Evolutionary conservation across 2,888 invertebrate genomes (phyloP).

Genomic region (Marronus borbonicus): DNA sequence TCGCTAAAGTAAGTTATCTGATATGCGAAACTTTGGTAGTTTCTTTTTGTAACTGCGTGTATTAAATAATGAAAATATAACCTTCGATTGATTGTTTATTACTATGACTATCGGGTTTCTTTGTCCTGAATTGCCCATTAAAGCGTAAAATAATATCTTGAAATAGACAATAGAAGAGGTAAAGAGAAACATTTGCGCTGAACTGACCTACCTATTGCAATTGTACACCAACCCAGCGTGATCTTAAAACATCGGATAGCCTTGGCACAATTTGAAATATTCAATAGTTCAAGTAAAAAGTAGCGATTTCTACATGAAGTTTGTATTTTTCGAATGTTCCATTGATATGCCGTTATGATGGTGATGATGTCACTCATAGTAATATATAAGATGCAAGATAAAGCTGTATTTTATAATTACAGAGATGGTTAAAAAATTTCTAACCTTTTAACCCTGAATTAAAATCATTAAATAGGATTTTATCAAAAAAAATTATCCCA

Average conservation of each 20-base stretch:
- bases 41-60: background rate
- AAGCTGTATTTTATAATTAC: too few relatives aligned
- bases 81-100: background rate
- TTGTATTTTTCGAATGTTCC: background rate
- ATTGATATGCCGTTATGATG: background rate
- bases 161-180: background rate
- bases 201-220: constrained; percentile 21
- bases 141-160: background rate
- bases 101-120: background rate
- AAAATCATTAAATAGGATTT: too few relatives aligned
- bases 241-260: constrained; percentile 16
- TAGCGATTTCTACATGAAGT: constrained; percentile 23
- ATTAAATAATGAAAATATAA: too few relatives aligned
- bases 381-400: background rate
- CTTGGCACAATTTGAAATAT: constrained; percentile 40
- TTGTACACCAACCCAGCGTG: background rate
- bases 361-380: background rate
- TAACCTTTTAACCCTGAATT: too few relatives aligned
- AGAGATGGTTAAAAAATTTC: too few relatives aligned
- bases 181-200: background rate
- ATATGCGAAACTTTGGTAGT: background rate
- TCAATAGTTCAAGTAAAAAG: constrained; percentile 35
- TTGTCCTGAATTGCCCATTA: background rate
- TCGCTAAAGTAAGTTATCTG: background rate
- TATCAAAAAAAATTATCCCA: too few relatives aligned